A percentile compares a stretch with the other conserved stretches of the same genome.
Conservation (phyloP, 2,888 invertebrate species). For the Dicranocentrus wangi region DNA sequence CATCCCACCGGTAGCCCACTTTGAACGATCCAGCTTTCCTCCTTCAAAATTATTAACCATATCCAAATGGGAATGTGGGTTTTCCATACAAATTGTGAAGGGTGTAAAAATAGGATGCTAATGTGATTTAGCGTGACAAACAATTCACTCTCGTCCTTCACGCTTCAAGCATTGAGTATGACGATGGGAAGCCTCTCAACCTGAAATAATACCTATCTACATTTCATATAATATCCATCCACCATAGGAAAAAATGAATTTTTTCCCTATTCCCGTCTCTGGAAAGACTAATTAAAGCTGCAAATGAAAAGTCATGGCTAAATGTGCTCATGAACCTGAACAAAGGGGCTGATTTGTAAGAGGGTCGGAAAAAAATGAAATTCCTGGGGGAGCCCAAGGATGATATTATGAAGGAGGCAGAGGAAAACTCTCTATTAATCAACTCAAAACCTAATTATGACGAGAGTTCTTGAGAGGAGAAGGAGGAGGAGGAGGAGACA, state of each 20-base stretch:
- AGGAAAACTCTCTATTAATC: constrained; percentile 48
- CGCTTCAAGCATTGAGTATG: no score
- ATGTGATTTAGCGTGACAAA: constrained; percentile 36
- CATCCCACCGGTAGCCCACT: neutral
- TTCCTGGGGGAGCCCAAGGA: constrained; percentile 10
- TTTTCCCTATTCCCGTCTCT: neutral
- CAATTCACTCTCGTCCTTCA: constrained; percentile 7
- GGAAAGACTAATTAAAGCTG: constrained; percentile 36
- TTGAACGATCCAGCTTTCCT: neutral
- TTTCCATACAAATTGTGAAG: constrained; percentile 1
- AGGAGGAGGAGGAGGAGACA: neutral
- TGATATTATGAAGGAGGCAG: constrained; percentile 8
- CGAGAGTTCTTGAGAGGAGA: constrained; percentile 20
- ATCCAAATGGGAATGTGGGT: no score
- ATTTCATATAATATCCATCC: neutral
- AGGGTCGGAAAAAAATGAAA: neutral
- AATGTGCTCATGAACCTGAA: constrained; percentile 36
- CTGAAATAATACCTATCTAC: no score
- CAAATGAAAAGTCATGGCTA: constrained; percentile 23
- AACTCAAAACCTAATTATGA: constrained; percentile 56
- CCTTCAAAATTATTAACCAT: constrained; percentile 4
- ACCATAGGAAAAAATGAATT: neutral
- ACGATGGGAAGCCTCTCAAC: no score
- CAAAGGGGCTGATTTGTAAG: neutral
- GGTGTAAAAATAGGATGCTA: constrained; percentile 28